These are phyloP conservation scores for Spisula subtruncata DNA, from an alignment of 2,888 invertebrate species.

Conservation along the genomic window DNA sequence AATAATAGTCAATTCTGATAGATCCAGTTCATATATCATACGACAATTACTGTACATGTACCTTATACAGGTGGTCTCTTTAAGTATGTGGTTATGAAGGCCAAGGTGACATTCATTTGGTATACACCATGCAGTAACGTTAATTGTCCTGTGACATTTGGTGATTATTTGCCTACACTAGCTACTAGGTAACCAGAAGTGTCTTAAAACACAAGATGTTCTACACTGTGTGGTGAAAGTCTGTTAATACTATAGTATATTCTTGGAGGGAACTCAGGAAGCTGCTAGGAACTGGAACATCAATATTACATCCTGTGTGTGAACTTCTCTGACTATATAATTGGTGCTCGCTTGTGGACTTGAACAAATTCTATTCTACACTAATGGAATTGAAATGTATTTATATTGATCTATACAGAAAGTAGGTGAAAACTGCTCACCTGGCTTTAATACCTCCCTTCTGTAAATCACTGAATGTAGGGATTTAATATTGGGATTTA, in stretches of 20 bases:
- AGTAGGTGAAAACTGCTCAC: not conserved
- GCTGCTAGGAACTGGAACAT: not conserved
- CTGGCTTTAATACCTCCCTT: conserved; percentile 5
- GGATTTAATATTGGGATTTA: no score
- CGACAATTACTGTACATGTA: no score
- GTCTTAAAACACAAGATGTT: not conserved
- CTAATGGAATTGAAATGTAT: conserved; percentile 51
- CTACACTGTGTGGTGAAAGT: not conserved
- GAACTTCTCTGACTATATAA: conserved; percentile 1
- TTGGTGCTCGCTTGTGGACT: conserved; percentile 25
- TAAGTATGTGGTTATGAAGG: no score
- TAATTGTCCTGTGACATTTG: no score
- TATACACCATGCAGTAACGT: no score
- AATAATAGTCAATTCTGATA: no score
- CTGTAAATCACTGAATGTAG: not conserved
- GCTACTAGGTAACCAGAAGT: no score
- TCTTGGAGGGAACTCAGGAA: not conserved
- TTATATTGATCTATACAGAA: conserved; percentile 34
- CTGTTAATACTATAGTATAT: not conserved
- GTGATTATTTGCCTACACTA: no score
- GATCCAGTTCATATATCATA: no score
- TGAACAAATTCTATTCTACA: conserved; percentile 13
- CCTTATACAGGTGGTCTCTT: no score
- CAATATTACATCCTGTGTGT: conserved; percentile 4
- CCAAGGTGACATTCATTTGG: no score